Conservation (phyloP, 2,113 vertebrate species). For the Tachycineta bicolor region DNA sequence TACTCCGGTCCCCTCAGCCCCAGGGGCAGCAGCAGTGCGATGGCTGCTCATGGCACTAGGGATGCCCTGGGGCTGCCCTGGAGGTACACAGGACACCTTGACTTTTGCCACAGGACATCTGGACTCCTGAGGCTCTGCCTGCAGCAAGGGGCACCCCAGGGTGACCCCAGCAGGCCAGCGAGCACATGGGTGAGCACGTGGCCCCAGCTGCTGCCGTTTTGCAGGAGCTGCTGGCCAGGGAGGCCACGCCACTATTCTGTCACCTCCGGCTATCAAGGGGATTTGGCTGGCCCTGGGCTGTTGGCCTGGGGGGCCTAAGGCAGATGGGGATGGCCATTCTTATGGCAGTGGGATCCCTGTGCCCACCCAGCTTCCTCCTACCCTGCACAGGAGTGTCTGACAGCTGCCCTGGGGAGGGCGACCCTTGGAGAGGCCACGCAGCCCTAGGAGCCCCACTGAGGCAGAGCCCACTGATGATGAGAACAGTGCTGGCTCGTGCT, state of each 20-base stretch:
- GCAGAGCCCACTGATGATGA: background rate
- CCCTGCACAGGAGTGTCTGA: background rate
- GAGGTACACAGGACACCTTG: slow-evolving; percentile 30
- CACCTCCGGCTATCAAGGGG: background rate
- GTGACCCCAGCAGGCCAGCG: background rate
- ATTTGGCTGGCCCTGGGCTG: background rate
- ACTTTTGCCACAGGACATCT: background rate
- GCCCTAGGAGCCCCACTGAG: background rate
- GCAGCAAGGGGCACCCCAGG: slow-evolving; percentile 39
- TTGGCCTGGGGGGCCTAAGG: background rate
- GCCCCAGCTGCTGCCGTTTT: background rate
- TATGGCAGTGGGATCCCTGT: background rate
- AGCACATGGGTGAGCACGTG: slow-evolving; percentile 35
- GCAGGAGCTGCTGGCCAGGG: background rate
- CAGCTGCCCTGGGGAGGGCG: background rate
- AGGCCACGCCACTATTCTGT: background rate
- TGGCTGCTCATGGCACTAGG: background rate
- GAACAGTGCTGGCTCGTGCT: rapidly evolving
- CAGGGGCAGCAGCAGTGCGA: background rate
- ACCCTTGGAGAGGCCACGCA: background rate
- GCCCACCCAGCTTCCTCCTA: background rate
- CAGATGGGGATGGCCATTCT: background rate
- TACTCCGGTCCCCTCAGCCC: background rate
- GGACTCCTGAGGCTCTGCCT: background rate
- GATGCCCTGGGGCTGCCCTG: background rate